phyloP scores from a whole-genome alignment of 2,888 invertebrate species.

The Panorpa germanica region DNA sequence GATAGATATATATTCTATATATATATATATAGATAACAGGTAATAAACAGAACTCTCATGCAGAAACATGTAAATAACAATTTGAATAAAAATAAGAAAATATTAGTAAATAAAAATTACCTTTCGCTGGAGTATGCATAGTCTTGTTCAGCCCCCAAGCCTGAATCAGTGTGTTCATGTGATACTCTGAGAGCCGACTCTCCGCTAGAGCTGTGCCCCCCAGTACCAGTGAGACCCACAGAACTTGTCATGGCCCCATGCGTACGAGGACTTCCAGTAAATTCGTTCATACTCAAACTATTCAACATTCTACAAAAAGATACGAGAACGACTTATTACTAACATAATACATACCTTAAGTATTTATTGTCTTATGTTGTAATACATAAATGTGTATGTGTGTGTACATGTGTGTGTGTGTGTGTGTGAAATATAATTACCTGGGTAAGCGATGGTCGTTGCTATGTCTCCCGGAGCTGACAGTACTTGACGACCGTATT shows the following conservation, averaged over 20 bases:
- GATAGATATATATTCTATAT: no score
- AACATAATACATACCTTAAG: no score
- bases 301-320: conserved; percentile 22
- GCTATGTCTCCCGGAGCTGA: conserved; percentile 32
- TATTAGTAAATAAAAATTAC: conserved; percentile 22
- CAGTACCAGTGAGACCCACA: conserved; percentile 24
- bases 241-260: conserved; percentile 24
- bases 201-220: conserved; percentile 32
- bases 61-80: not conserved
- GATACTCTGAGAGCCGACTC: conserved; percentile 37
- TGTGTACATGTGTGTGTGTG: not conserved
- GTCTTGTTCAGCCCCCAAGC: conserved; percentile 56
- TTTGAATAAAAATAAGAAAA: not conserved
- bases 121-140: conserved; percentile 51
- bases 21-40: no score
- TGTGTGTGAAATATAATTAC: conserved; percentile 15
- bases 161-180: conserved; percentile 61
- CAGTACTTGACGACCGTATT: conserved; percentile 37
- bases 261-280: conserved; percentile 19
- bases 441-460: conserved; percentile 27
- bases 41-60: not conserved
- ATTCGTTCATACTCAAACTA: conserved; percentile 27
- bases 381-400: not conserved
- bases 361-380: no score
- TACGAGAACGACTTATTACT: no score